Evolutionary conservation across 2,797 vertebrate genomes (phyloP).

Genomic region (Cossypha niveicapilla): DNA sequence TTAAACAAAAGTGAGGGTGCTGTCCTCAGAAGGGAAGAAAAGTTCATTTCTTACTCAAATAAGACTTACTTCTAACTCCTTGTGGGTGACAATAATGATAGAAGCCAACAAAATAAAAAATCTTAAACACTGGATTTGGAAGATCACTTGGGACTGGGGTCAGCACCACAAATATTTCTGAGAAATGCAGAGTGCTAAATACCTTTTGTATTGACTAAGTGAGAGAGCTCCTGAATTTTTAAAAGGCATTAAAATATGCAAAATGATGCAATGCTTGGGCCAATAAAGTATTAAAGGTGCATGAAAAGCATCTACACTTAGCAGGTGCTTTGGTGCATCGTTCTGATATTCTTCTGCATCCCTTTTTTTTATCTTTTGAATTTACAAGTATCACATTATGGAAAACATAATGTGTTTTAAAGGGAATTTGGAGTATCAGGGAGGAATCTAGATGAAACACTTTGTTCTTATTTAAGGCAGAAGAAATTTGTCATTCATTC

Average conservation of each 20-base stretch:
- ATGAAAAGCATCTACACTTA: rapidly evolving
- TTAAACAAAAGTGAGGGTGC: not conserved
- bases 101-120: not conserved
- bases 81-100: not conserved
- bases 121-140: not conserved
- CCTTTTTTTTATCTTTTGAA: not conserved
- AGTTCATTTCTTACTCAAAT: not conserved
- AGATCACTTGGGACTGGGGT: not conserved
- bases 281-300: not conserved
- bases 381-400: not conserved
- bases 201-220: not conserved
- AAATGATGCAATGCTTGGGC: rapidly evolving
- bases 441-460: rapidly evolving
- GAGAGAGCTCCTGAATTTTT: not conserved
- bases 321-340: not conserved
- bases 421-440: not conserved
- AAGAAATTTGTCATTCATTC: not conserved
- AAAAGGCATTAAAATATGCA: not conserved
- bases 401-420: not conserved
- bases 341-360: not conserved
- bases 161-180: not conserved
- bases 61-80: not conserved
- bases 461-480: not conserved
- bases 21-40: not conserved
- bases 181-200: not conserved